Percentiles rank a stretch among this genome's conserved stretches.
Conservation (phyloP, 2,797 vertebrate genomes). For the Tolypeutes matacus region DNA sequence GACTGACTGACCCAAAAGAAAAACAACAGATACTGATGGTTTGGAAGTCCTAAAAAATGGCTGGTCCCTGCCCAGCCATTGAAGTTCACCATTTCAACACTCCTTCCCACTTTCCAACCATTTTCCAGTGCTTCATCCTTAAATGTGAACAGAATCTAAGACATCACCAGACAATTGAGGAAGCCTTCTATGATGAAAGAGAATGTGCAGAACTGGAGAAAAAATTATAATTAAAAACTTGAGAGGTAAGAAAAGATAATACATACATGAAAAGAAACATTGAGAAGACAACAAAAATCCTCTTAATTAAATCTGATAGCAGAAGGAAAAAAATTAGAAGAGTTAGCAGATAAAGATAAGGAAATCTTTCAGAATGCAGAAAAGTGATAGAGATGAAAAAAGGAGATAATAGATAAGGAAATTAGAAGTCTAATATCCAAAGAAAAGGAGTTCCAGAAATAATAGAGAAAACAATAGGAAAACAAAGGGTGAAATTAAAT, state of each 20-base stretch:
- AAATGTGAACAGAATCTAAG: background rate
- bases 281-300: background rate
- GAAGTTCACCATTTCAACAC: background rate
- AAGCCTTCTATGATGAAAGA: background rate
- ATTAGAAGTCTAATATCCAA: background rate
- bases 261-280: background rate
- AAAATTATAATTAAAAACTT: slow-evolving; percentile 26
- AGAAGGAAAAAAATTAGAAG: background rate
- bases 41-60: background rate
- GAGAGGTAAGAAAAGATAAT: slow-evolving; percentile 5
- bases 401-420: background rate
- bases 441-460: slow-evolving; percentile 49
- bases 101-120: background rate
- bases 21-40: background rate
- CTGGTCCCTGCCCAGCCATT: background rate
- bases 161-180: background rate
- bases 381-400: background rate
- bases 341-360: background rate
- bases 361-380: slow-evolving; percentile 28
- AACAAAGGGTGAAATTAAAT: background rate
- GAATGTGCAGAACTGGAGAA: background rate
- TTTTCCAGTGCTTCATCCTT: background rate
- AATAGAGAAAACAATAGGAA: background rate
- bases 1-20: background rate
- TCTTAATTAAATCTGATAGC: slow-evolving; percentile 19